Evolutionary conservation across 2,113 vertebrate genomes (phyloP), one percentile per base, ranked within the genome.

Genomic region (Chloroceryle aenea): DNA sequence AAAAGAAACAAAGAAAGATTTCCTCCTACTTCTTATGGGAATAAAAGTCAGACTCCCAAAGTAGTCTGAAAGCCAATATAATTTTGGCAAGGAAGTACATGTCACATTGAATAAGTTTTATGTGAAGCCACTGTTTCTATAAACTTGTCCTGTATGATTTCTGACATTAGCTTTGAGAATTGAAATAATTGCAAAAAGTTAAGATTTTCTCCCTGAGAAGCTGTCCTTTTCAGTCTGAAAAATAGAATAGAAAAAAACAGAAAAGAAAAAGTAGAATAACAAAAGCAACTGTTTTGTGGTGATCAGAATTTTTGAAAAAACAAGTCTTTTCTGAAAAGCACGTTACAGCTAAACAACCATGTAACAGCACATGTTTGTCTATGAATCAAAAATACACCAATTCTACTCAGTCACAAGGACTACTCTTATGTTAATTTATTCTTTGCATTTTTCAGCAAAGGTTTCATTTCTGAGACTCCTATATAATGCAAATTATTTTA

Each of bases 181-280:
- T 36, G 61, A 84, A 95, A 75, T 76, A 48, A 77, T 76, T 85
- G 61, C 19, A 20, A 48, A 14, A 26, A 64, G 12, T 34, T 68
- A 7, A 17, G 11, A 7, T 84, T 80, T 53, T 64, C 40, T 77
- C 6, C 22, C 21, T 12, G 9, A 85, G 42, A 89, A 58, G 29
- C 22, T 50, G 13, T 27, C 17, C 21, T 89, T 68, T 85, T 68
- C 53, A 42, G 17, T 17, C 14, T 34, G 50, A 74, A 61, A 53
- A 53, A 59, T 42, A 43, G n/a, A n/a, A n/a, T n/a, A n/a, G n/a
- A n/a, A n/a, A n/a, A n/a, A n/a, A n/a, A n/a, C n/a, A n/a, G n/a
- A n/a, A n/a, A n/a, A n/a, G n/a, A n/a, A n/a, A n/a, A 89, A 93
- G 38, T 43, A 80, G 89, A 94, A 30, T 25, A 80, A 73, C 26